Conservation (phyloP, 2,113 vertebrate genomes). For the Hippocampus guttulatus region DNA sequence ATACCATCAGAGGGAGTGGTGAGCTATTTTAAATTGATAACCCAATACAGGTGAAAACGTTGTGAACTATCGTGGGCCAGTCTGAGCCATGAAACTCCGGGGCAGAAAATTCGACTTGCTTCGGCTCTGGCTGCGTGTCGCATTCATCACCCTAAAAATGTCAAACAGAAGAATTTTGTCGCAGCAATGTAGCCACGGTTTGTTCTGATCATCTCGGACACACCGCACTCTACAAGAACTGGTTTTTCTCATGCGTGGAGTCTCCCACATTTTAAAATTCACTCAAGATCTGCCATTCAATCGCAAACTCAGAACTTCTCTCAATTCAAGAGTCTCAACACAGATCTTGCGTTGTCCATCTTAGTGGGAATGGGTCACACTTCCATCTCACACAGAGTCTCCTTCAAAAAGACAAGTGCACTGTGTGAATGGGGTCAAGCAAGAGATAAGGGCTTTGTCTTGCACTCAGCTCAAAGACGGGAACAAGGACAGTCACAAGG, state of each 20-base stretch:
- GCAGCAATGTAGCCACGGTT: too few species aligned
- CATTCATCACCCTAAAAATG: too few species aligned
- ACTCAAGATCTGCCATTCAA: neutral
- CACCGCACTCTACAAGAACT: neutral
- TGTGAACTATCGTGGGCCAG: too few species aligned
- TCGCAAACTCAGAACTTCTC: neutral
- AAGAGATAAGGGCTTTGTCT: constrained; percentile 7
- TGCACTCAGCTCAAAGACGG: neutral
- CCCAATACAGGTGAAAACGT: too few species aligned
- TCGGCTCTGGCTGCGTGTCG: neutral
- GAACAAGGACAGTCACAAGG: constrained; percentile 2
- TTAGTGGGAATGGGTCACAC: neutral
- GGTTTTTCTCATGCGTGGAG: neutral
- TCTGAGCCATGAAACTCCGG: too few species aligned
- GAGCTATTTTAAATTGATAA: too few species aligned
- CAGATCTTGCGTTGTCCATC: neutral
- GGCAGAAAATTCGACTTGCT: too few species aligned
- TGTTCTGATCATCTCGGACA: neutral
- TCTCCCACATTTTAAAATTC: neutral
- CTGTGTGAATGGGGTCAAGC: constrained; percentile 1
- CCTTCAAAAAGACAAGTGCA: neutral
- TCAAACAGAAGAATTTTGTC: too few species aligned
- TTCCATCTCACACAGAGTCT: neutral
- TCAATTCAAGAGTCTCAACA: neutral
- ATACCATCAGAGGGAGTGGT: too few species aligned